phyloP scores from a whole-genome alignment of 2,113 vertebrate species.

The Kryptolebias marmoratus region DNA sequence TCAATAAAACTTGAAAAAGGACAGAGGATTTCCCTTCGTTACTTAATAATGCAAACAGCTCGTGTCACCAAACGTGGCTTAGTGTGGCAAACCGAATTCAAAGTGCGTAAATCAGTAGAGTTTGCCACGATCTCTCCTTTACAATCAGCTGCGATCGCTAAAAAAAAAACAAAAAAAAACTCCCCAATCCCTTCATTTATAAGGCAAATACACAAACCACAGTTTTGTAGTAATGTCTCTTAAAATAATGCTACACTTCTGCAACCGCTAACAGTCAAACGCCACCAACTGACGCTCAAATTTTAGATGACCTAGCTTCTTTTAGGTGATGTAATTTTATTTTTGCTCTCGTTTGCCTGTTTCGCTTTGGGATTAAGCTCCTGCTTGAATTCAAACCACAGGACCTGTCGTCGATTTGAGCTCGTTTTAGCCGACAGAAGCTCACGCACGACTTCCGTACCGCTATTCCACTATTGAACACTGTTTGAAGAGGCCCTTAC shows the following conservation, averaged over 20 bases:
- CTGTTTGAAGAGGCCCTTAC: conserved; percentile 31
- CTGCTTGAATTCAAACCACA: too few species aligned
- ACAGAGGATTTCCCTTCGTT: neutral
- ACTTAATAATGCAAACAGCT: conserved; percentile 25
- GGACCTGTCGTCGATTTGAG: neutral
- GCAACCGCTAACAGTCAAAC: conserved; percentile 23
- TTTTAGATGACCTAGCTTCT: neutral
- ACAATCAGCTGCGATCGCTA: conserved; percentile 26
- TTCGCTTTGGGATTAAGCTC: neutral
- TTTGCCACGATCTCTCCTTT: conserved; percentile 49
- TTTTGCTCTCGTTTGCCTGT: neutral
- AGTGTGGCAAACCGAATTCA: conserved; percentile 52
- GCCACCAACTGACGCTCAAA: neutral
- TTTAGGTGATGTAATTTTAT: neutral
- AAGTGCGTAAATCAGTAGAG: conserved; percentile 78
- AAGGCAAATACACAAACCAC: conserved; percentile 63
- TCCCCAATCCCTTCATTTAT: conserved; percentile 54
- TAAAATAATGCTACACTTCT: conserved; percentile 23
- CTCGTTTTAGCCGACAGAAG: neutral
- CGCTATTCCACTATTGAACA: conserved; percentile 49
- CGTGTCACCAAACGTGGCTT: conserved; percentile 13
- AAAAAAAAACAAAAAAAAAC: conserved; percentile 34
- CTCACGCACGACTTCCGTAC: conserved; percentile 26
- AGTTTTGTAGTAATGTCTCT: conserved; percentile 47
- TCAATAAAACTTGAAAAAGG: conserved; percentile 3